Evolutionary conservation across 2,113 vertebrate genomes (phyloP), one percentile per base, ranked within the genome.

Genomic region (Lonchura striata): DNA sequence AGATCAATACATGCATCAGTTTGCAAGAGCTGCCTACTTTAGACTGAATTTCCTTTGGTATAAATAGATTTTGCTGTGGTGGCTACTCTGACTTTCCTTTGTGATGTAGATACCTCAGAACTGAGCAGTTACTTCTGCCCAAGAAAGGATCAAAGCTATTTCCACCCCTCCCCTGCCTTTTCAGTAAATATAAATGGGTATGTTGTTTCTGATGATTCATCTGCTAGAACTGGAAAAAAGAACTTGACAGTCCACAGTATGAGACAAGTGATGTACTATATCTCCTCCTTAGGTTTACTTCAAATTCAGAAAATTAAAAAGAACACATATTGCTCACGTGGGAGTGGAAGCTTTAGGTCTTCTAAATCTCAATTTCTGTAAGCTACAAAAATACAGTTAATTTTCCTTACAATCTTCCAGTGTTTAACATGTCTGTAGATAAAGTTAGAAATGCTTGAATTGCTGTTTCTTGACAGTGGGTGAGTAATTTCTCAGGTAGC

Each of bases 11-110:
- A 39, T 78, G 82, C 17, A 27, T 64, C 14, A 39, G 30, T 70
- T 94, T 89, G 54, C 39, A 50, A 68, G 39, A 78, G 39, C 52
- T 94, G 64, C 60, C 56, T 86, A 3, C 44, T 70, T 39, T 35
- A 63, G 65, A 61, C 37, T 88, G 31, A 59, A 72, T 79, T 76
- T 82, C 46, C 31, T 91, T 57, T 2, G 9, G 37, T 46, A 85
- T 41, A 90, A 93, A 90, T 74, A 85, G 61, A 87, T 82, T 94
- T 92, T 82, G 44, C 82, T 82, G 56, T 61, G 63, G 25, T 76
- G 68, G 70, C 47, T 71, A 41, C 28, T 59, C 11, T 79, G 82
- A 60, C 75, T n/a, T 72, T 88, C 66, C 59, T 85, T 87, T 18
- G 18, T 76, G 79, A 85, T 71, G 57, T 0, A 68, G 28, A 41